These are phyloP conservation scores for Diprion similis DNA, from an alignment of 1,140 invertebrate species.

Conservation along the genomic window DNA sequence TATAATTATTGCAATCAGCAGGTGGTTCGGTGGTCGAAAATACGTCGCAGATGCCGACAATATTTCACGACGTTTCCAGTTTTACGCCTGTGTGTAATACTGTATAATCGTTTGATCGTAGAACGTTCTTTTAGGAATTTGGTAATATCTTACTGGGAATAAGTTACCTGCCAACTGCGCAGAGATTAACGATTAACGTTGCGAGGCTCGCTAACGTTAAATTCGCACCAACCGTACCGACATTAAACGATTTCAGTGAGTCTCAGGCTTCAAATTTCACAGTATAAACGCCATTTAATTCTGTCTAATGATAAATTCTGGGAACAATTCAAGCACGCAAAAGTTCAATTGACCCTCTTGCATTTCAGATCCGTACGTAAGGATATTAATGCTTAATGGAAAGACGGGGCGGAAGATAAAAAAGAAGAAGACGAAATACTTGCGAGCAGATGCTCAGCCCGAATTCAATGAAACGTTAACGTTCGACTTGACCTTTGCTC, in stretches of 20 bases:
- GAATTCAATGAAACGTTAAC: conserved; percentile 64
- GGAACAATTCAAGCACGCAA: no score
- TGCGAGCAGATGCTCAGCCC: conserved; percentile 45
- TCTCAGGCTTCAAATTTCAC: conserved; percentile 19
- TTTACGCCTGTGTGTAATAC: background rate
- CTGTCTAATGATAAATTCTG: no score
- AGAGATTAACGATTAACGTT: conserved; percentile 63
- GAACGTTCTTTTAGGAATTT: conserved; percentile 52
- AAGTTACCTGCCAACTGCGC: conserved; percentile 67
- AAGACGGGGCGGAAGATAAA: conserved; percentile 62
- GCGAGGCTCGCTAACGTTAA: conserved; percentile 61
- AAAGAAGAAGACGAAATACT: conserved; percentile 62
- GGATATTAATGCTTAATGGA: conserved; percentile 61
- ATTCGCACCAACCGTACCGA: conserved; percentile 44
- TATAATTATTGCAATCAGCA: conserved; percentile 8
- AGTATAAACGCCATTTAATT: no score
- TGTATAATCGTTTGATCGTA: no score
- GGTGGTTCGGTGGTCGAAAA: no score
- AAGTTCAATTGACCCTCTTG: no score
- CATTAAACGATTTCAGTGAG: conserved; percentile 60
- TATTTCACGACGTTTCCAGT: no score
- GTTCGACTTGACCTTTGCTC: conserved; percentile 60
- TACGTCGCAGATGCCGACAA: no score
- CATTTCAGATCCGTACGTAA: conserved; percentile 61
- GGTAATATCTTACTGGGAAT: conserved; percentile 64